These are phyloP conservation scores for Eleutherodactylus coqui DNA, from an alignment of 2,797 vertebrate genomes.

Conservation along the genomic window DNA sequence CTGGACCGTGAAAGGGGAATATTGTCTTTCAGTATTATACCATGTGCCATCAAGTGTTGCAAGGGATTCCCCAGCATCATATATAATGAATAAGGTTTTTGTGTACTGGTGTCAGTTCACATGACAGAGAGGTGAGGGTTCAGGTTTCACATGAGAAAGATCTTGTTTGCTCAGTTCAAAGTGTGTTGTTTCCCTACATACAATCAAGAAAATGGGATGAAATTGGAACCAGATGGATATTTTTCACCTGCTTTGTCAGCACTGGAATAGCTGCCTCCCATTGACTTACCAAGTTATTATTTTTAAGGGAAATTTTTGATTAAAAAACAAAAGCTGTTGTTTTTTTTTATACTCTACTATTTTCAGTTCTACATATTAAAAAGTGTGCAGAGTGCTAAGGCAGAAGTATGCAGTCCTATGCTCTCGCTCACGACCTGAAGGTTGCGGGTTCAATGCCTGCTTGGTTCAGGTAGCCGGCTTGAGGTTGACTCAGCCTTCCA, in stretches of 20 bases:
- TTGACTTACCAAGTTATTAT: not conserved
- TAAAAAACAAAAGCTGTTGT: not conserved
- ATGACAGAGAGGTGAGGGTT: conserved; percentile 71
- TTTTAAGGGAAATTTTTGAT: not conserved
- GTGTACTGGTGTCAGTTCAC: conserved; percentile 70
- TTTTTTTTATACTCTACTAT: not conserved
- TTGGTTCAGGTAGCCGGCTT: too few relatives aligned
- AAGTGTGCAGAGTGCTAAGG: too few relatives aligned
- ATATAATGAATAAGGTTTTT: conserved; percentile 57
- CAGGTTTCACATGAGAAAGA: conserved; percentile 75
- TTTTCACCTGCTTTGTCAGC: conserved; percentile 71
- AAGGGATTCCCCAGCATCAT: conserved; percentile 54
- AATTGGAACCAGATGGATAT: conserved; percentile 72
- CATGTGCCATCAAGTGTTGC: conserved; percentile 28
- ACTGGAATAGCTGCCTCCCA: not conserved
- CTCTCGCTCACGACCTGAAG: too few relatives aligned
- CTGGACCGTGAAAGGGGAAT: not conserved
- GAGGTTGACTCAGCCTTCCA: too few relatives aligned
- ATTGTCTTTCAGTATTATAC: conserved; percentile 22
- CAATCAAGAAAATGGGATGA: conserved; percentile 79
- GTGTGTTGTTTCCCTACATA: conserved; percentile 76
- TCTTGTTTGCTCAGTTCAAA: conserved; percentile 71
- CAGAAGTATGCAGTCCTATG: too few relatives aligned
- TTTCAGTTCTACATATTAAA: not conserved
- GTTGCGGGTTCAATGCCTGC: too few relatives aligned